Conservation (phyloP, 2,888 invertebrate species). For the Sycophila texana region DNA sequence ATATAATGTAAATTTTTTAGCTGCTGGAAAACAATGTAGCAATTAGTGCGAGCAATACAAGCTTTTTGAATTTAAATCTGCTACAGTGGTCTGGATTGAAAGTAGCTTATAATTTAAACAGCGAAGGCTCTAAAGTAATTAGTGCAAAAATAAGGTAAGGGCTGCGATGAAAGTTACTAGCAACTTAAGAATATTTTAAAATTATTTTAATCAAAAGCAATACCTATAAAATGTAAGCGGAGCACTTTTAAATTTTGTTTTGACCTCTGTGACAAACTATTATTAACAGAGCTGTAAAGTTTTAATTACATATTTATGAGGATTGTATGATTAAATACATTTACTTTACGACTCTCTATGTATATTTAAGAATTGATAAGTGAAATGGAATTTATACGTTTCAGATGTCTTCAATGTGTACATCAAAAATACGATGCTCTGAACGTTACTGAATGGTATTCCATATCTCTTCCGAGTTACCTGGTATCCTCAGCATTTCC, state of each 20-base stretch:
- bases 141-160: constrained; percentile 65
- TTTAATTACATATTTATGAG: too few species aligned
- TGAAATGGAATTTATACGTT: constrained; percentile 3
- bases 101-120: constrained; percentile 62
- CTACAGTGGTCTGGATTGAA: constrained; percentile 67
- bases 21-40: constrained; percentile 48
- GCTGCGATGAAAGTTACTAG: not conserved
- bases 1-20: constrained; percentile 34
- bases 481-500: constrained; percentile 82
- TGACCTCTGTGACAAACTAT: too few species aligned
- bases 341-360: too few species aligned
- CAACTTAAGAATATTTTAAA: not conserved
- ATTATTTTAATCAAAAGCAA: constrained; percentile 61
- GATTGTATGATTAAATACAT: too few species aligned
- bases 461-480: constrained; percentile 78
- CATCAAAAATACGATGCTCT: constrained; percentile 78
- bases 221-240: too few species aligned
- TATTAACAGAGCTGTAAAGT: too few species aligned
- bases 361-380: not conserved
- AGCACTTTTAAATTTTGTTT: too few species aligned
- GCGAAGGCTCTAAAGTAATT: constrained; percentile 55
- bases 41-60: not conserved
- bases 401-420: constrained; percentile 29
- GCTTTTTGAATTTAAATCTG: constrained; percentile 25
- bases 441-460: constrained; percentile 78